Conservation (phyloP, 2,888 invertebrate genomes). For the Drosophila monieri region DNA sequence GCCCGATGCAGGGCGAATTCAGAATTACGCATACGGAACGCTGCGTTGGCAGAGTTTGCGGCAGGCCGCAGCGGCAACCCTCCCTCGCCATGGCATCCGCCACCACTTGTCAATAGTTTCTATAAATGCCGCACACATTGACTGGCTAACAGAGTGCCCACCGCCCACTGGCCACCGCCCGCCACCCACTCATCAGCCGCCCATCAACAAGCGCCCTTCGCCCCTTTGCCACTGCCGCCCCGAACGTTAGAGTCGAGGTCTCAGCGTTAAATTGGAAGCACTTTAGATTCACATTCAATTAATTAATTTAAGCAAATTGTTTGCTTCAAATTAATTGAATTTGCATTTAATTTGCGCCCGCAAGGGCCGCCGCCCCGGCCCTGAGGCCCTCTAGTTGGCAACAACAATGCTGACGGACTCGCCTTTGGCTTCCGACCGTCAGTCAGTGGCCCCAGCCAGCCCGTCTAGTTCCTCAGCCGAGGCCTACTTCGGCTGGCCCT, state of each 20-base stretch:
- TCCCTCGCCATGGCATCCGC: not conserved
- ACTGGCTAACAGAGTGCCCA: not conserved
- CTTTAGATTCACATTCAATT: slow-evolving; percentile 81
- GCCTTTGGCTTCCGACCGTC: slow-evolving; percentile 18
- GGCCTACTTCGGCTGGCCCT: slow-evolving; percentile 11
- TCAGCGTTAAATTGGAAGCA: slow-evolving; percentile 73
- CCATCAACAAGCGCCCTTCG: slow-evolving; percentile 22
- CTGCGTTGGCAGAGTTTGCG: slow-evolving; percentile 69
- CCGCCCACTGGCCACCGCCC: not conserved
- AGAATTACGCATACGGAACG: slow-evolving; percentile 74
- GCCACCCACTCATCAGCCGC: not conserved
- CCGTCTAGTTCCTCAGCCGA: slow-evolving; percentile 34
- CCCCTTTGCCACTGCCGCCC: slow-evolving; percentile 4
- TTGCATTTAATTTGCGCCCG: slow-evolving; percentile 81
- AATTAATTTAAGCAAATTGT: slow-evolving; percentile 83
- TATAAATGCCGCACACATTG: slow-evolving; percentile 64
- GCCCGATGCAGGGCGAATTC: slow-evolving; percentile 63
- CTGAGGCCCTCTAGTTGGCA: not conserved
- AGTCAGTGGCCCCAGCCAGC: slow-evolving; percentile 2
- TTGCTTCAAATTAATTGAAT: slow-evolving; percentile 83
- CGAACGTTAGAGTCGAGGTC: slow-evolving; percentile 39
- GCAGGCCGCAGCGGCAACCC: slow-evolving; percentile 52
- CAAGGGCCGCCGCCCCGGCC: slow-evolving; percentile 50
- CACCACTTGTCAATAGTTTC: slow-evolving; percentile 64
- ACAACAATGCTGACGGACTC: not conserved